phyloP scores from a whole-genome alignment of 2,888 invertebrate genomes.

The Pasiphila rectangulata region DNA sequence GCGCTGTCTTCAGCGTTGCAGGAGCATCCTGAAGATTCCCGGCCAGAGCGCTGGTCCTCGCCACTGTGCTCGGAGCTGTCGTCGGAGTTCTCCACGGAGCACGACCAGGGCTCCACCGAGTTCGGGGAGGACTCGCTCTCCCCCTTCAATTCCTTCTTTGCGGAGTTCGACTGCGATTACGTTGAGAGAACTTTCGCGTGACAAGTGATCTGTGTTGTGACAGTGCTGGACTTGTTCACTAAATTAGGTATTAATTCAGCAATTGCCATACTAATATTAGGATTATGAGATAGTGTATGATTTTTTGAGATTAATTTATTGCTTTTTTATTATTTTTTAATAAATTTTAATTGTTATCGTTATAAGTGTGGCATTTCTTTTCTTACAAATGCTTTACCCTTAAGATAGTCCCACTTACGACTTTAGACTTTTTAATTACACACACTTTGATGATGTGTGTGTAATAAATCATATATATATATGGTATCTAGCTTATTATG shows the following conservation, averaged over 20 bases:
- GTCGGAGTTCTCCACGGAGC: slow-evolving; percentile 73
- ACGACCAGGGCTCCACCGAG: slow-evolving; percentile 74
- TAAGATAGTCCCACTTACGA: too few species aligned
- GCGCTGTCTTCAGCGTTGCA: slow-evolving; percentile 85
- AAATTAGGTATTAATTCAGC: slow-evolving; percentile 62
- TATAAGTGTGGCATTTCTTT: slow-evolving; percentile 43
- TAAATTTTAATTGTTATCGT: slow-evolving; percentile 73
- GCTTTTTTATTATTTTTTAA: slow-evolving; percentile 60
- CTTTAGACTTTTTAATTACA: too few species aligned
- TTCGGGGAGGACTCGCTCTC: slow-evolving; percentile 79
- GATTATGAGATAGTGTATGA: slow-evolving; percentile 53
- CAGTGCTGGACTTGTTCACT: slow-evolving; percentile 39
- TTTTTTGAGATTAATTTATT: slow-evolving; percentile 62
- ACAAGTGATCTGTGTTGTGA: slow-evolving; percentile 53
- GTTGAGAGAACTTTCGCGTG: slow-evolving; percentile 75
- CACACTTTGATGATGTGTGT: too few species aligned
- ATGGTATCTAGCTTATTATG: too few species aligned
- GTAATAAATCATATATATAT: too few species aligned
- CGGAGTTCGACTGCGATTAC: slow-evolving; percentile 76
- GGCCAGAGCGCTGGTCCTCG: slow-evolving; percentile 68
- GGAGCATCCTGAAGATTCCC: slow-evolving; percentile 41
- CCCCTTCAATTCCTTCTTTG: slow-evolving; percentile 80
- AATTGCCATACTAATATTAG: slow-evolving; percentile 74
- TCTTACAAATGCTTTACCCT: too few species aligned
- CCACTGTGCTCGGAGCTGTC: slow-evolving; percentile 78